phyloP scores from a whole-genome alignment of 2,797 vertebrate species.

The Melanotaenia nigrans region DNA sequence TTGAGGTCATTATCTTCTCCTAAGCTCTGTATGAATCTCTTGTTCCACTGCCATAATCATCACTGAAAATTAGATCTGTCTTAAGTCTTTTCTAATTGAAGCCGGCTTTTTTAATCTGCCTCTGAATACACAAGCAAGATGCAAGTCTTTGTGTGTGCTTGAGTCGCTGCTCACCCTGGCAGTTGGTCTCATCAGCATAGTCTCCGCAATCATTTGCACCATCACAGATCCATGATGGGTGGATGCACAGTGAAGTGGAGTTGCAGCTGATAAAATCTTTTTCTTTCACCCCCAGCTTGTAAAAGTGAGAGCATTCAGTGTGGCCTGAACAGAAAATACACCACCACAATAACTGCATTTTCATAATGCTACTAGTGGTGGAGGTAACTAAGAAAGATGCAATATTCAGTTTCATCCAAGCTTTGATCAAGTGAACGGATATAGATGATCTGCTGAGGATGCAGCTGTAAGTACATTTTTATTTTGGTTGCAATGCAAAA shows the following conservation, averaged over 20 bases:
- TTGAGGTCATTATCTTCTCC: slow-evolving; percentile 57
- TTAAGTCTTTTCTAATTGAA: slow-evolving; percentile 58
- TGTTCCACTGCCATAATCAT: slow-evolving; percentile 51
- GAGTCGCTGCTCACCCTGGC: slow-evolving; percentile 81
- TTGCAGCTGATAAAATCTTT: slow-evolving; percentile 95
- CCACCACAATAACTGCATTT: slow-evolving; percentile 31
- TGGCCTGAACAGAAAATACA: slow-evolving; percentile 84
- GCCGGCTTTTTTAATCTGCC: slow-evolving; percentile 38
- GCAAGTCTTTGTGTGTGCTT: slow-evolving; percentile 8
- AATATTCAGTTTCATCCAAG: slow-evolving; percentile 15
- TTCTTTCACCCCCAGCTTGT: slow-evolving; percentile 93
- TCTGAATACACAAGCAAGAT: slow-evolving; percentile 22
- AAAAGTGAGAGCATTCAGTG: slow-evolving; percentile 93
- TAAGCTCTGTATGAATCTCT: slow-evolving; percentile 52
- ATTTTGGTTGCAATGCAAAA: slow-evolving; percentile 34
- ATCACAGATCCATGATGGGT: slow-evolving; percentile 95
- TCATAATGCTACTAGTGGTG: slow-evolving; percentile 25
- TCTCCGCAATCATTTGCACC: slow-evolving; percentile 98
- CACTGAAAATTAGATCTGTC: slow-evolving; percentile 47
- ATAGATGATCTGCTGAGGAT: slow-evolving; percentile 18
- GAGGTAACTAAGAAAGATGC: neutral
- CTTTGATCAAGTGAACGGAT: slow-evolving; percentile 8
- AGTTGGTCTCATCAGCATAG: slow-evolving; percentile 94
- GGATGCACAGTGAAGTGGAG: slow-evolving; percentile 94
- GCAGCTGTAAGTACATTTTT: slow-evolving; percentile 2